These are phyloP conservation scores for Drosophila subsilvestris DNA, from an alignment of 2,888 invertebrate species.

Conservation along the genomic window DNA sequence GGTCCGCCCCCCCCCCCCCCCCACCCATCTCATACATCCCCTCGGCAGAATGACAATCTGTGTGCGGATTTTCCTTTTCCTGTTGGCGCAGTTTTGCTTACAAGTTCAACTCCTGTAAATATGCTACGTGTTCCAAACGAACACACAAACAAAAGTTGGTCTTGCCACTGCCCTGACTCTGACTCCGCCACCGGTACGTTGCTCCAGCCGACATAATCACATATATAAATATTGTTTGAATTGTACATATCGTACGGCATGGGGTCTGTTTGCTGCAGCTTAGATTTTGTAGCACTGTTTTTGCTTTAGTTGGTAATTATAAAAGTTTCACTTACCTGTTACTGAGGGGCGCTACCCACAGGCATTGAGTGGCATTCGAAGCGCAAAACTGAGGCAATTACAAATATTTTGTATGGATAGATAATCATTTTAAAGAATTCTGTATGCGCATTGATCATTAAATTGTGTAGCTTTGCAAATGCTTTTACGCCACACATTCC, in stretches of 20 bases:
- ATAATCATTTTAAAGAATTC: not conserved
- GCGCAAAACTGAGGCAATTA: not conserved
- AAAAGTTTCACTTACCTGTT: conserved; percentile 34
- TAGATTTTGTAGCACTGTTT: conserved; percentile 44
- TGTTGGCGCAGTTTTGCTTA: conserved; percentile 55
- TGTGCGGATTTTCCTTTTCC: conserved; percentile 59
- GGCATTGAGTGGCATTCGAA: conserved; percentile 2
- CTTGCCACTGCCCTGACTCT: conserved; percentile 34
- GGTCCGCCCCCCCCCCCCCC: too few relatives aligned
- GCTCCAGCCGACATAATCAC: conserved; percentile 54
- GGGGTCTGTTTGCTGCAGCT: conserved; percentile 21
- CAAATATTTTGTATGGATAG: not conserved
- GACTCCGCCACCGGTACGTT: not conserved
- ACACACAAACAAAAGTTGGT: conserved; percentile 59
- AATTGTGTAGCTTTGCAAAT: too few relatives aligned
- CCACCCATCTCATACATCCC: conserved; percentile 21
- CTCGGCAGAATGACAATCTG: conserved; percentile 64
- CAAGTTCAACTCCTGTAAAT: conserved; percentile 69
- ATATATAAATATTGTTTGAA: conserved; percentile 67
- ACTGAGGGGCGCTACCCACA: not conserved
- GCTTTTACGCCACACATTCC: not conserved
- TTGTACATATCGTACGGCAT: conserved; percentile 7
- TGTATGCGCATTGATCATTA: not conserved
- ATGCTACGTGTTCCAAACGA: conserved; percentile 49
- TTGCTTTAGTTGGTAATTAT: conserved; percentile 61